Base-by-base conservation (phyloP, 2,888 invertebrate genomes). In the Drosophila subquinaria region DNA sequence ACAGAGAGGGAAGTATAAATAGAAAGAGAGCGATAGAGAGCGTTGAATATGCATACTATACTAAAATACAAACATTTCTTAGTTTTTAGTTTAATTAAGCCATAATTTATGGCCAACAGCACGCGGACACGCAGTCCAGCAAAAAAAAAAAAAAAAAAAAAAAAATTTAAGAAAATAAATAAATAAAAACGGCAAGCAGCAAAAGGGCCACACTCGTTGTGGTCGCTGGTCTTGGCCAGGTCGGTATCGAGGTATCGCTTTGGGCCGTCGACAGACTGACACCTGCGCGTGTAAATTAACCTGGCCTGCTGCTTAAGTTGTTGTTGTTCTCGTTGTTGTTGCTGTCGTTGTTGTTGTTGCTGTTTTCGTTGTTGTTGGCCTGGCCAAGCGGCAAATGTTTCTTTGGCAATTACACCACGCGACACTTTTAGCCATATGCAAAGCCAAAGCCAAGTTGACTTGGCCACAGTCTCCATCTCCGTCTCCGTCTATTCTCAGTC, bases 221-320 rank as follows among this genome's bases (percentile, higher is more conserved):
- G 40, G 27, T 23, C 43, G n/a, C 9, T 30, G 50, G 20, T 48
- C 33, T 40, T 56, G 56, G 51, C 55, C 51, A 13, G 48, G 20
- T 59, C 17, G 35, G 20, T 23, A 30, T 30, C 20, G 17, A 42
- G 47, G 43, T 36, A 52, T 47, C 62, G 68, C 13, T 47, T 51
- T 33, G 38, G 69, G 47, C 69, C 63, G 61, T 76, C 56, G 63
- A 53, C 61, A 60, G 48, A 20, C 69, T 71, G 82, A 86, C 86
- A 89, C 86, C 89, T 86, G 86, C 89, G 68, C 85, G 82, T 87
- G 82, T 87, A 86, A 86, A 89, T 89, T 82, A 68, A 68, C 51
- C 72, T 43, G 52, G 52, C 20, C 45, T 13, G 30, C 48, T 45
- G 23, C 45, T 45, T 30, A 30, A 4, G 30, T 30, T 48, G 17